A percentile compares a stretch with the other conserved stretches of the same genome.
phyloP scores from a whole-genome alignment of 1,140 invertebrate genomes.

The Atta cephalotes region DNA sequence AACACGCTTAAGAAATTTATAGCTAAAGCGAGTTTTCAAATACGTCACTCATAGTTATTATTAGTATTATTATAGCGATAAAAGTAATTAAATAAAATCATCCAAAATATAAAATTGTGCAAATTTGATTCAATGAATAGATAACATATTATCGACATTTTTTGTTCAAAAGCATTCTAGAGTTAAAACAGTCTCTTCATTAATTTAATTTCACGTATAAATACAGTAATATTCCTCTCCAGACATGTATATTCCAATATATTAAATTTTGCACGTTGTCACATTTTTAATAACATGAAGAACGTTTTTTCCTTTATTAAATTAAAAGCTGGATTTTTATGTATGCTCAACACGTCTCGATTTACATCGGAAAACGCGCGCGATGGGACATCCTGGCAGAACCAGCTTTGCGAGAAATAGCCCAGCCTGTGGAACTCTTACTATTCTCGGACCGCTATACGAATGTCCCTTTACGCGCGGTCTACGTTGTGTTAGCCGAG shows the following conservation, averaged over 20 bases:
- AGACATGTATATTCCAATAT: background rate
- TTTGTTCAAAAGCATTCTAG: background rate
- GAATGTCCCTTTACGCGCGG: constrained; percentile 50
- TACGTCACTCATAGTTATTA: background rate
- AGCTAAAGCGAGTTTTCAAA: background rate
- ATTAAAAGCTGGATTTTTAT: constrained; percentile 32
- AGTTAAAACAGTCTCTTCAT: background rate
- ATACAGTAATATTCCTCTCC: background rate
- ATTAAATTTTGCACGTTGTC: background rate
- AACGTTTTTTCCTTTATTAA: constrained; percentile 12
- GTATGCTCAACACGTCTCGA: constrained; percentile 53
- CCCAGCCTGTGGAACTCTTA: constrained; percentile 16
- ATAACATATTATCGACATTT: background rate
- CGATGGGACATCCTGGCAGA: background rate
- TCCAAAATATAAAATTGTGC: background rate
- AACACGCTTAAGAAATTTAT: constrained; percentile 1
- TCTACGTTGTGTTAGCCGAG: constrained; percentile 58
- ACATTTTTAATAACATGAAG: constrained; percentile 16
- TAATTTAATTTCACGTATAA: constrained; percentile 19
- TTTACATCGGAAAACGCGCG: constrained; percentile 58
- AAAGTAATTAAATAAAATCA: background rate
- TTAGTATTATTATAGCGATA: background rate
- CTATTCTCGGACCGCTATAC: constrained; percentile 34
- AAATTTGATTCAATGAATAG: background rate
- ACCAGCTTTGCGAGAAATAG: constrained; percentile 64